Conservation (phyloP, 2,113 vertebrate species). For the Rissa tridactyla region DNA sequence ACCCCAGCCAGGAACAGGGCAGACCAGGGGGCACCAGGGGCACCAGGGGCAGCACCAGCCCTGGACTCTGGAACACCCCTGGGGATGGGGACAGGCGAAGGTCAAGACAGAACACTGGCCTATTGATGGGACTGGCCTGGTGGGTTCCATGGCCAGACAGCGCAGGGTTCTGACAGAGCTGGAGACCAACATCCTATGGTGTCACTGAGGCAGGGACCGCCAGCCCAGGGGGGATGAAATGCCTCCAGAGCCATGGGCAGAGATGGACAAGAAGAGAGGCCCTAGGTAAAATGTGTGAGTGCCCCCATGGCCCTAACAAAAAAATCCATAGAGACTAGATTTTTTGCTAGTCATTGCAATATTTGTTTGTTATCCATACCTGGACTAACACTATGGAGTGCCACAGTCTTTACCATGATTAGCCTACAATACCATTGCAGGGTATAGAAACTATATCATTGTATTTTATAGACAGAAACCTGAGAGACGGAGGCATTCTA, state of each 20-base stretch:
- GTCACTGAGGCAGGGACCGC: background rate
- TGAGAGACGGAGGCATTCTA: background rate
- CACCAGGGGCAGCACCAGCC: background rate
- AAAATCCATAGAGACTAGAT: background rate
- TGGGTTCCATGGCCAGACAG: background rate
- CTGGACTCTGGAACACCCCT: background rate
- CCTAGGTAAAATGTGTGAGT: background rate
- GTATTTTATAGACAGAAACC: background rate
- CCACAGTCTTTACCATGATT: background rate
- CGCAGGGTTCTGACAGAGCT: background rate
- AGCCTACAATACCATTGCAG: background rate
- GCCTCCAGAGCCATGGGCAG: background rate
- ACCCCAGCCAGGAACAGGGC: background rate
- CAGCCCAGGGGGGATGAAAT: background rate
- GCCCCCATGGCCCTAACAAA: background rate
- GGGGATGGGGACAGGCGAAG: too few relatives aligned
- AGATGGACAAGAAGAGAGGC: background rate
- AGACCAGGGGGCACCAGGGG: background rate
- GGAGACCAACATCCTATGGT: background rate
- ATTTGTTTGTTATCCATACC: background rate
- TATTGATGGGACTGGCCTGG: background rate
- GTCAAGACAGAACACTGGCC: background rate
- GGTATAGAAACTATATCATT: fast-evolving
- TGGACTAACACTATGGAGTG: background rate
- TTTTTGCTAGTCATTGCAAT: background rate